Evolutionary conservation across 1,140 invertebrate species (phyloP), one percentile per base, ranked within the genome.

Genomic region (Calliopsis andreniformis): DNA sequence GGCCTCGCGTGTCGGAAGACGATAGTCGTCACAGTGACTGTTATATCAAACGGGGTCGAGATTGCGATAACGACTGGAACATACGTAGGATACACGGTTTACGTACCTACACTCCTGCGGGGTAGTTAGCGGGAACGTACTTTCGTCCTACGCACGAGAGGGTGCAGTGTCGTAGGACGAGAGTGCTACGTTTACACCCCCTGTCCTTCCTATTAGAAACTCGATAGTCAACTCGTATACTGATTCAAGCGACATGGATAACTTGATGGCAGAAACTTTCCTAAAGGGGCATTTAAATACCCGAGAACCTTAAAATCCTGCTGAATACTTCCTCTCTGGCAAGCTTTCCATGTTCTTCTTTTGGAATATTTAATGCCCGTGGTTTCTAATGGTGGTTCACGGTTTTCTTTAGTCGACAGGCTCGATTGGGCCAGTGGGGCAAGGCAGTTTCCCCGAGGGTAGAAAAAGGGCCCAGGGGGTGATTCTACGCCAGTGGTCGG

Each of bases 11-110:
- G 90, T 87, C 82, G 81, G 83, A 87, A 88, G 85, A 89, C 89
- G 87, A 89, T 91, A 90, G 87, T 89, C 88, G 89, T 90, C 88
- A 90, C 88, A 90, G 87, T 90, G 89, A 91, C 90, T 91, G 90
- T 91, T 91, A 91, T 91, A 91, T 91, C 89, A 89, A 91, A 88
- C 86, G 87, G 80, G 86, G 85, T 81, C 73, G 82, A 86, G 88
- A 90, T 90, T 83, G 79, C 84, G 89, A 91, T 90, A 91, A 88
- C 82, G 83, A 87, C 80, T 82, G 83, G 84, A 91, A 90, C 87
- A 90, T 86, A 91, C 87, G 86, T 89, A 87, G 85, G 86, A 89
- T 88, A 84, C 79, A 81, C 82, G 78, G 80, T 82, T 85, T 86
- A 80, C 86, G 79, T 86, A 88, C 76, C 63, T 77, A 77, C 72